Evolutionary conservation across 2,797 vertebrate genomes (phyloP), one percentile per base, ranked within the genome.

Genomic region (Bradypus variegatus): DNA sequence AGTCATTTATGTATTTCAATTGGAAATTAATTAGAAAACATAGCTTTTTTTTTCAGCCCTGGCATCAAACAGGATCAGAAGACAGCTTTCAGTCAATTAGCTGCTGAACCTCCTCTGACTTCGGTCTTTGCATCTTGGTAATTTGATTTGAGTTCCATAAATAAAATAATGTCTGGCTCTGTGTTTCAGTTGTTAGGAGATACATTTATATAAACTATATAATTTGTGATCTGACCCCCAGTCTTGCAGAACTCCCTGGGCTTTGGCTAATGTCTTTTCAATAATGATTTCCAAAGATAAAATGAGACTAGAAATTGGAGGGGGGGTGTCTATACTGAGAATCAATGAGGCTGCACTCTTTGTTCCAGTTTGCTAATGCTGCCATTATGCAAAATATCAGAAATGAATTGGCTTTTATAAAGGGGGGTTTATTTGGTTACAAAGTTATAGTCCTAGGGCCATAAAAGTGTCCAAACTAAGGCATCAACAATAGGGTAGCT

Each of bases 141-240:
- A 95, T 93, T 94, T 88, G 77, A 94, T 96, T 94, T 94, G 88
- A 86, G 53, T 92, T 95, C 67, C 62, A 55, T 69, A 90, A 95
- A 94, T 92, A 76, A 93, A 94, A 95, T 86, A 50, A 90, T 92
- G 76, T 21, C 86, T 92, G 92, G 64, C 48, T 91, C 70, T 92
- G 83, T 91, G 88, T 92, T 77, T 36, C 72, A 82, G 41, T 83
- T 2, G 9, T 86, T 72, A 90, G 90, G 88, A 86, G 76, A 85
- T 29, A 88, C 15, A 48, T 90, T 93, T 92, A 48, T 93, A 69
- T 86, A 91, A 91, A 75, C 60, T 92, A 80, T 27, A 75, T 88
- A 92, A 91, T 92, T 45, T 45, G 53, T 88, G n/a, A 3, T 80
- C 29, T 88, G 67, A 90, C 50, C 27, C 36, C 55, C 23, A 18